A percentile compares a stretch with the other conserved stretches of the same genome.
Evolutionary conservation across 1,140 invertebrate species (phyloP).

Genomic region (Chymomyza costata): DNA sequence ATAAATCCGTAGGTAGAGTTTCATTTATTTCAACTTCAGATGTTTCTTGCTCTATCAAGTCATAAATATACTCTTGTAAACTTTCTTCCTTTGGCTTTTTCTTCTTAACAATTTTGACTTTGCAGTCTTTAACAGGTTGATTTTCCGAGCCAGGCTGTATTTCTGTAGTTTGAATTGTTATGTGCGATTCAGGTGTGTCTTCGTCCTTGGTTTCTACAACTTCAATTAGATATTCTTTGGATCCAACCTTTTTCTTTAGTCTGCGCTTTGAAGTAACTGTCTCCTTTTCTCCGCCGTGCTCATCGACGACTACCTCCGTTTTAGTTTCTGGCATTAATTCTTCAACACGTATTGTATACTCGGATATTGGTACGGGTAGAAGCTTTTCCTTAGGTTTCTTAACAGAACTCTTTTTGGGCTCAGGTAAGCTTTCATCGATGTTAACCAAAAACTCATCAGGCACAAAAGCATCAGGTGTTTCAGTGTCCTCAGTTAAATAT

Average conservation of each 20-base stretch:
- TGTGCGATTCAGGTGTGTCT: slow-evolving; percentile 58
- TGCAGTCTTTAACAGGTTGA: slow-evolving; percentile 48
- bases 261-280: slow-evolving; percentile 55
- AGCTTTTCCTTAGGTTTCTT: slow-evolving; percentile 23
- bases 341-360: slow-evolving; percentile 59
- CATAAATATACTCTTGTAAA: slow-evolving; percentile 52
- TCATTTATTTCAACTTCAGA: slow-evolving; percentile 47
- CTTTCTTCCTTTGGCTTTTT: slow-evolving; percentile 48
- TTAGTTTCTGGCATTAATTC: slow-evolving; percentile 60
- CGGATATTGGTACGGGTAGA: slow-evolving; percentile 7
- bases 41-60: slow-evolving; percentile 61
- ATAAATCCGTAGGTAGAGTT: slow-evolving; percentile 27
- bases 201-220: slow-evolving; percentile 65
- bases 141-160: slow-evolving; percentile 56
- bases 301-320: slow-evolving; percentile 60
- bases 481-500: slow-evolving; percentile 15
- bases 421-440: slow-evolving; percentile 20
- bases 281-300: slow-evolving; percentile 61
- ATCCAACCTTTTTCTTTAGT: slow-evolving; percentile 54
- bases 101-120: slow-evolving; percentile 45
- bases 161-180: slow-evolving; percentile 59
- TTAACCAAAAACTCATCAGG: slow-evolving; percentile 33
- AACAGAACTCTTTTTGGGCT: slow-evolving; percentile 52
- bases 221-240: slow-evolving; percentile 61
- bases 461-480: slow-evolving; percentile 9